These are phyloP conservation scores for Proterorhinus semilunaris DNA, from an alignment of 2,113 vertebrate species.

Conservation along the genomic window DNA sequence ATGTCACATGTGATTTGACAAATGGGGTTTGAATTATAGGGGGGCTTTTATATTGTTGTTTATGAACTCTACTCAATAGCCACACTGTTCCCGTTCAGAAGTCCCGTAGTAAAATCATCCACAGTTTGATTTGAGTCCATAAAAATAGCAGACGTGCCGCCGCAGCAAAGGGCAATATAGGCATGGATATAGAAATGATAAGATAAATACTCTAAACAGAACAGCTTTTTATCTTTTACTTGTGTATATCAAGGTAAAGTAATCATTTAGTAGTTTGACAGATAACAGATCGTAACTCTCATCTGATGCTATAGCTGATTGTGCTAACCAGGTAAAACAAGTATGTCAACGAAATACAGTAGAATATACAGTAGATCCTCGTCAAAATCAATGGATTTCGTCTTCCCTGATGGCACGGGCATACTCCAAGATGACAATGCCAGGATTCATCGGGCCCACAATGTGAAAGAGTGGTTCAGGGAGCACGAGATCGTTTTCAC, in stretches of 20 bases:
- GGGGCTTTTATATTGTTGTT: slow-evolving; percentile 42
- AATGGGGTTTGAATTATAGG: slow-evolving; percentile 35
- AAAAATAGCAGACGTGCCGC: slow-evolving; percentile 3
- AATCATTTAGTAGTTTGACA: no score
- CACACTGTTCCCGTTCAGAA: neutral
- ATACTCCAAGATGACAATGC: no score
- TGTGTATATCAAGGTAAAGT: no score
- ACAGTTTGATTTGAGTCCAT: neutral
- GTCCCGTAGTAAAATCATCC: neutral
- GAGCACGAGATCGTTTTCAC: no score
- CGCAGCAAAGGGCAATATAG: neutral
- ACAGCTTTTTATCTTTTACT: neutral
- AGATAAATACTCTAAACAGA: neutral
- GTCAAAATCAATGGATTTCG: no score
- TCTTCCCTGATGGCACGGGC: no score
- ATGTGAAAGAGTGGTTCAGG: no score
- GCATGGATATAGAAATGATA: neutral
- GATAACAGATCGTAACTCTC: no score
- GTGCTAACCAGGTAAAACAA: no score
- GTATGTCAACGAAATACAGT: no score
- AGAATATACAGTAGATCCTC: neutral
- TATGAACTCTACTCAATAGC: slow-evolving; percentile 1
- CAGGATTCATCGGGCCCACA: no score
- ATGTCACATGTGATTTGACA: slow-evolving; percentile 39
- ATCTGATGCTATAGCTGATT: no score